Evolutionary conservation across 2,888 invertebrate species (phyloP).

Genomic region (Aromia moschata): DNA sequence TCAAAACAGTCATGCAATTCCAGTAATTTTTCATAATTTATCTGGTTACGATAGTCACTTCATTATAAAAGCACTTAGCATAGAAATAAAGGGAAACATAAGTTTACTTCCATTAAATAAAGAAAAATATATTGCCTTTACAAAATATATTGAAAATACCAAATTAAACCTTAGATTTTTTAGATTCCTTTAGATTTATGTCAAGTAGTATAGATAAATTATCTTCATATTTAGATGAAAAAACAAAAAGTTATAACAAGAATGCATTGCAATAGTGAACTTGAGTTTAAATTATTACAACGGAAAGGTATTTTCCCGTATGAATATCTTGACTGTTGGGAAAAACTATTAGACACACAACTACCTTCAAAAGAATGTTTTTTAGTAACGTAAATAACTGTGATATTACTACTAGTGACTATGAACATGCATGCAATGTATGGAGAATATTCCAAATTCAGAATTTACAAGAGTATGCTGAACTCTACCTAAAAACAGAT

Average conservation of each 20-base stretch:
- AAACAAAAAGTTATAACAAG: conserved; percentile 29
- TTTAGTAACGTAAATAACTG: conserved; percentile 38
- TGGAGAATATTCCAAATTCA: conserved; percentile 48
- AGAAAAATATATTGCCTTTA: conserved; percentile 44
- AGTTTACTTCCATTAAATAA: conserved; percentile 40
- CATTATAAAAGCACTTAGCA: conserved; percentile 39
- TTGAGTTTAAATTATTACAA: conserved; percentile 34
- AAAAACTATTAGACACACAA: conserved; percentile 34
- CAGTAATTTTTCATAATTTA: conserved; percentile 46
- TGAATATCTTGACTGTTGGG: conserved; percentile 41
- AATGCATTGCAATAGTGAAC: conserved; percentile 25
- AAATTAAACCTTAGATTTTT: conserved; percentile 37
- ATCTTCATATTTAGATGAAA: conserved; percentile 35
- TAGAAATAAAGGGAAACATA: conserved; percentile 31
- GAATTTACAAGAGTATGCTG: conserved; percentile 49
- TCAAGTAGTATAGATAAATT: conserved; percentile 41
- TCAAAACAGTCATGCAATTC: conserved; percentile 29
- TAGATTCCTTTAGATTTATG: conserved; percentile 45
- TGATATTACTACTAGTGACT: conserved; percentile 42
- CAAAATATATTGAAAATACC: conserved; percentile 34
- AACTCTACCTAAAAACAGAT: conserved; percentile 34
- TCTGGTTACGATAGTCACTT: conserved; percentile 44
- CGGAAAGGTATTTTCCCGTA: conserved; percentile 55
- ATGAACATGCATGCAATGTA: conserved; percentile 50
- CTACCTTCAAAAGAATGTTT: conserved; percentile 42